Evolutionary conservation across 2,888 invertebrate genomes (phyloP).

Genomic region (Caradrina kadenii): DNA sequence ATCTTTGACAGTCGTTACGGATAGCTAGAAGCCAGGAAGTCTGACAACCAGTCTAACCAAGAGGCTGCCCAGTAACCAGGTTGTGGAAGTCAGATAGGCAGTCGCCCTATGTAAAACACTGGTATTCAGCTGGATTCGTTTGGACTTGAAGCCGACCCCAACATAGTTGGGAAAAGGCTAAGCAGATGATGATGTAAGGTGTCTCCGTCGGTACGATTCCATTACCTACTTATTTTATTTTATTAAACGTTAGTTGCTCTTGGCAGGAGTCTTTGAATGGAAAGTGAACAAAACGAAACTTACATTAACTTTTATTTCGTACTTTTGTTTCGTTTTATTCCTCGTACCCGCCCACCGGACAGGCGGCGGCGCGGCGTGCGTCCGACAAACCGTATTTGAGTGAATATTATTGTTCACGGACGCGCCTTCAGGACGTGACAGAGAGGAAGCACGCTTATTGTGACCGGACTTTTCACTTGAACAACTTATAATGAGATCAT

Average conservation of each 20-base stretch:
- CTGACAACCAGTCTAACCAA: no score
- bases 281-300: slow-evolving; percentile 9
- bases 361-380: not conserved
- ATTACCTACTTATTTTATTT: not conserved
- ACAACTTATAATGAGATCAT: slow-evolving; percentile 51
- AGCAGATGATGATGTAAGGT: no score
- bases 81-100: no score
- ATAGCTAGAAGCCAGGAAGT: no score
- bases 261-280: not conserved
- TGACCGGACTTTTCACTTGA: slow-evolving; percentile 13
- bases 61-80: no score
- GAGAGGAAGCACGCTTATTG: slow-evolving; percentile 48
- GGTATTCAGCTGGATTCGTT: no score
- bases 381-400: slow-evolving; percentile 14
- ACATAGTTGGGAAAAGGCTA: no score
- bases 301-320: slow-evolving; percentile 16
- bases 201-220: not conserved
- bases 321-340: slow-evolving; percentile 24
- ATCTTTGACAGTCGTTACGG: no score
- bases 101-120: no score
- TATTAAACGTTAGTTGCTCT: not conserved
- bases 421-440: slow-evolving; percentile 35
- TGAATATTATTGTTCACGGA: slow-evolving; percentile 12
- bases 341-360: not conserved
- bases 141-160: no score